These are phyloP conservation scores for Rafetus swinhoei DNA, from an alignment of 2,113 vertebrate genomes.

Conservation along the genomic window DNA sequence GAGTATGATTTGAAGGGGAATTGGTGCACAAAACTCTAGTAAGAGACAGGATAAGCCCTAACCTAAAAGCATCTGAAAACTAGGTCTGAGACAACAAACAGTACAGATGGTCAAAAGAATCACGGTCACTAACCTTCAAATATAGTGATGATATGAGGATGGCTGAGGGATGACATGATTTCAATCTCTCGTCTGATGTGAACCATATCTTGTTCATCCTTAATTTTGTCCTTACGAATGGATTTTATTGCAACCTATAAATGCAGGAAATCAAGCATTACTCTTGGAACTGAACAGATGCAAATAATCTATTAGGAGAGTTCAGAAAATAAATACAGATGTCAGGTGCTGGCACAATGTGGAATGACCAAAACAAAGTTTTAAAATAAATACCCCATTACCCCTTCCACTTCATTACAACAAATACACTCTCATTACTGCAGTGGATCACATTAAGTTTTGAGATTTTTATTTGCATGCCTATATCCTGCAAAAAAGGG, in stretches of 20 bases:
- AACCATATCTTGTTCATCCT: conserved; percentile 99
- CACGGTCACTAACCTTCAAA: conserved; percentile 91
- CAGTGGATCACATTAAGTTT: conserved; percentile 43
- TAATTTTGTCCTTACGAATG: conserved; percentile 99
- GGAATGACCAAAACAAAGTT: conserved; percentile 72
- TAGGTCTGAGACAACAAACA: conserved; percentile 58
- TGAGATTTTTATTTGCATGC: conserved; percentile 1
- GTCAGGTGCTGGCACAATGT: conserved; percentile 74
- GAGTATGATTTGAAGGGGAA: neutral
- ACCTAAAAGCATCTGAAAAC: conserved; percentile 63
- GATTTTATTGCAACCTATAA: conserved; percentile 99
- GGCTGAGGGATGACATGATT: conserved; percentile 98
- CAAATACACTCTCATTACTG: conserved; percentile 42
- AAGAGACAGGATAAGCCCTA: neutral
- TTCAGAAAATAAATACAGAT: conserved; percentile 83
- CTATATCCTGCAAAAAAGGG: neutral
- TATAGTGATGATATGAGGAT: conserved; percentile 99
- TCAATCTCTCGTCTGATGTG: conserved; percentile 99
- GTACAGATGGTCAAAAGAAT: conserved; percentile 35
- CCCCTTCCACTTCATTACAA: conserved; percentile 47
- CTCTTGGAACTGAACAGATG: conserved; percentile 78
- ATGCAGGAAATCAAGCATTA: conserved; percentile 84
- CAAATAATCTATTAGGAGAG: conserved; percentile 73
- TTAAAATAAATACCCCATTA: conserved; percentile 55
- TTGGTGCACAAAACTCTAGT: neutral